Percentiles rank a stretch among this genome's conserved stretches.
Evolutionary conservation across 2,797 vertebrate genomes (phyloP).

Genomic region (Betta splendens): DNA sequence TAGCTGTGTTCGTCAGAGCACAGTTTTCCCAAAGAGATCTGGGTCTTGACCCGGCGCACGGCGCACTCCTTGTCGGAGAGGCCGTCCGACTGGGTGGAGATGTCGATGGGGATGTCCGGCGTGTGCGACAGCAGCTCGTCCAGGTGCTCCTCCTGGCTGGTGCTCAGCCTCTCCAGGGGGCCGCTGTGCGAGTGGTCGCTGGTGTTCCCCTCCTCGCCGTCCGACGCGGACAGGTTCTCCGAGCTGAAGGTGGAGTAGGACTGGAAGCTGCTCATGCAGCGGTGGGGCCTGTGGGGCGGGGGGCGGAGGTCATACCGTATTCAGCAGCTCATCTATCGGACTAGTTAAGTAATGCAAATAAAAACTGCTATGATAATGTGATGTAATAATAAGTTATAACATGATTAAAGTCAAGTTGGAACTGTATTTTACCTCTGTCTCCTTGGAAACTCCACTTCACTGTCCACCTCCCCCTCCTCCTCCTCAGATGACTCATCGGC

Average conservation of each 20-base stretch:
- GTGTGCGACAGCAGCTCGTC: conserved; percentile 96
- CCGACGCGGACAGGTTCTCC: conserved; percentile 96
- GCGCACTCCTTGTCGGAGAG: conserved; percentile 98
- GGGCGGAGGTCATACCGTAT: neutral
- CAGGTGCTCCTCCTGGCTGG: conserved; percentile 88
- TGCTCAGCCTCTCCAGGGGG: conserved; percentile 87
- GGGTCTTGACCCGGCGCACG: conserved; percentile 95
- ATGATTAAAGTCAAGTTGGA: conserved; percentile 9
- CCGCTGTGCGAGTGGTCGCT: conserved; percentile 95
- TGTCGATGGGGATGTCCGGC: conserved; percentile 96
- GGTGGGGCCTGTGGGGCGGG: conserved; percentile 85
- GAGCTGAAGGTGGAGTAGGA: conserved; percentile 99
- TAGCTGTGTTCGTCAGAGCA: conserved; percentile 93
- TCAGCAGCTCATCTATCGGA: conserved; percentile 2
- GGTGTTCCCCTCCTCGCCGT: conserved; percentile 98
- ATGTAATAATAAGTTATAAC: conserved; percentile 9
- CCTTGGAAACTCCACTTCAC: conserved; percentile 98
- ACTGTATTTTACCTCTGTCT: conserved; percentile 89
- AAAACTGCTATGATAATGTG: neutral
- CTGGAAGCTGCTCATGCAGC: conserved; percentile 96
- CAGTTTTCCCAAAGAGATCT: conserved; percentile 97
- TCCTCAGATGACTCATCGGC: conserved; percentile 98
- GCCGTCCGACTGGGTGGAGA: conserved; percentile 96
- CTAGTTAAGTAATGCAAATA: neutral
- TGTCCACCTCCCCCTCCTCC: conserved; percentile 98